phyloP scores from a whole-genome alignment of 2,888 invertebrate genomes.

The Parnassius glacialis region DNA sequence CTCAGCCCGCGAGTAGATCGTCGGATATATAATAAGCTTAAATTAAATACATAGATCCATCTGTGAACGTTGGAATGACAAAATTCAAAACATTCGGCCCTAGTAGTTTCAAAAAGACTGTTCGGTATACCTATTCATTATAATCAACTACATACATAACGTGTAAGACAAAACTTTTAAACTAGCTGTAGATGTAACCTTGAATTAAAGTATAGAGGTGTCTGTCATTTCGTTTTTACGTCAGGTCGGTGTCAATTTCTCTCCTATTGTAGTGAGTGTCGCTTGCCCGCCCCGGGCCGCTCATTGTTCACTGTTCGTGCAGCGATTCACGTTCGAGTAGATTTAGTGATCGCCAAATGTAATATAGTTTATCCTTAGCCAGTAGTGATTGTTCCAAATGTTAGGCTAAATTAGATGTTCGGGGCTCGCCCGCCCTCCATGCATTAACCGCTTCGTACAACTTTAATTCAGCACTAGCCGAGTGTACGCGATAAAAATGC shows the following conservation, averaged over 20 bases:
- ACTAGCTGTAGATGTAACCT: constrained; percentile 63
- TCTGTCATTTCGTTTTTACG: constrained; percentile 51
- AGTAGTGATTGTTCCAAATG: constrained; percentile 80
- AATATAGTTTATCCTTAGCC: constrained; percentile 76
- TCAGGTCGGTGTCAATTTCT: constrained; percentile 64
- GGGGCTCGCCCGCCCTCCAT: constrained; percentile 52
- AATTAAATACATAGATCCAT: constrained; percentile 64
- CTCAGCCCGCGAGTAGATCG: constrained; percentile 47
- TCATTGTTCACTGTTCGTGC: constrained; percentile 46
- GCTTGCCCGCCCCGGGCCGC: constrained; percentile 30
- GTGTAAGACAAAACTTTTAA: constrained; percentile 56
- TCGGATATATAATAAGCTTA: constrained; percentile 56
- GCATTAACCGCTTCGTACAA: constrained; percentile 36
- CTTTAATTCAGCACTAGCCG: neutral
- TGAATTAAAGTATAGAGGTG: constrained; percentile 51
- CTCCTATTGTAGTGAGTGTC: constrained; percentile 53
- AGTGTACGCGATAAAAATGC: neutral
- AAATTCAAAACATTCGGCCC: constrained; percentile 84
- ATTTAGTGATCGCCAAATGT: constrained; percentile 78
- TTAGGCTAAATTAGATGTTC: constrained; percentile 71
- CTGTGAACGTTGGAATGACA: constrained; percentile 72
- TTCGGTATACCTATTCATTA: constrained; percentile 83
- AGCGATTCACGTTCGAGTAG: constrained; percentile 66
- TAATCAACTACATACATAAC: constrained; percentile 59
- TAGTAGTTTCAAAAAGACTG: constrained; percentile 82